A percentile compares a stretch with the other conserved stretches of the same genome.
phyloP scores from a whole-genome alignment of 1,140 invertebrate genomes.

The Drosophila nigrodunni region DNA sequence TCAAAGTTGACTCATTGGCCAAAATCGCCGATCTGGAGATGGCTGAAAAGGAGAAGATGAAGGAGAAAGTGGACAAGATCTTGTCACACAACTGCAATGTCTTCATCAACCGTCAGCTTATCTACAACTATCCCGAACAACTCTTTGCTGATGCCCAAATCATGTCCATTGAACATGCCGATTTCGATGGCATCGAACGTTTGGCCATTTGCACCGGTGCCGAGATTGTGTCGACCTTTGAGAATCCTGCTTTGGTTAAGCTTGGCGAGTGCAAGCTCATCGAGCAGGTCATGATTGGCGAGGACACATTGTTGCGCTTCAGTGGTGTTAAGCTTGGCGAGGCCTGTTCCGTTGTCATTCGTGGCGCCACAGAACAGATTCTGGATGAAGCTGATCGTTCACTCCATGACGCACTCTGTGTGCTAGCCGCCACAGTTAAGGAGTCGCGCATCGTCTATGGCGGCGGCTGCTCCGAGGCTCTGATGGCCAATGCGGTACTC shows the following conservation, averaged over 20 bases:
- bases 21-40: slow-evolving; percentile 99
- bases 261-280: slow-evolving; percentile 97
- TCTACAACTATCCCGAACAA: slow-evolving; percentile 99
- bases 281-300: slow-evolving; percentile 99
- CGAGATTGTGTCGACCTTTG: slow-evolving; percentile 99
- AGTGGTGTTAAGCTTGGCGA: slow-evolving; percentile 97
- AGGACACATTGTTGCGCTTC: slow-evolving; percentile 98
- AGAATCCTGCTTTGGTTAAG: slow-evolving; percentile 95
- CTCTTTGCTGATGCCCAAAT: slow-evolving; percentile 98
- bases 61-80: slow-evolving; percentile 99
- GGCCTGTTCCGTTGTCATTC: slow-evolving; percentile 98
- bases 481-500: slow-evolving; percentile 97
- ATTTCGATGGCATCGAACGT: slow-evolving; percentile 99
- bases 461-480: slow-evolving; percentile 97
- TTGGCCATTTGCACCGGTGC: slow-evolving; percentile 98
- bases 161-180: slow-evolving; percentile 99
- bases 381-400: slow-evolving; percentile 99
- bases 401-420: slow-evolving; percentile 99
- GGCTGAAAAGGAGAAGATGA: slow-evolving; percentile 99
- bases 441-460: slow-evolving; percentile 96
- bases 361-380: slow-evolving; percentile 99
- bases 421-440: slow-evolving; percentile 97
- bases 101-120: slow-evolving; percentile 99
- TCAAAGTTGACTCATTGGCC: slow-evolving; percentile 98
- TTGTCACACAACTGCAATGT: slow-evolving; percentile 98